Evolutionary conservation across 2,113 vertebrate species (phyloP).

Genomic region (Aythya baeri): DNA sequence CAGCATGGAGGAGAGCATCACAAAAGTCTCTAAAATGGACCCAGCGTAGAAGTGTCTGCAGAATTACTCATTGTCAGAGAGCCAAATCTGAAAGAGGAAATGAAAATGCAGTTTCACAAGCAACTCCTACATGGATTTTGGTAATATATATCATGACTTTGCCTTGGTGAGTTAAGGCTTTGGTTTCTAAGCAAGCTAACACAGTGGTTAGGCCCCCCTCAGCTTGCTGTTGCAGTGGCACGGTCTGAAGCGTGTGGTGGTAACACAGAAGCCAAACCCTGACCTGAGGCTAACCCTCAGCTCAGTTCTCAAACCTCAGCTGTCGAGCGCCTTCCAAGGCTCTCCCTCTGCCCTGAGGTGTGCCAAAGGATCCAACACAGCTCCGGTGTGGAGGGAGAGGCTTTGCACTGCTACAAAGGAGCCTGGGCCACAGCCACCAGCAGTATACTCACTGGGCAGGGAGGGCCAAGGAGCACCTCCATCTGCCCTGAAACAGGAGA

Average conservation of each 20-base stretch:
- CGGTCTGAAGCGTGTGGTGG: background rate
- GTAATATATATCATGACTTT: background rate
- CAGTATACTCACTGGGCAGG: too few species aligned
- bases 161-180: background rate
- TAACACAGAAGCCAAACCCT: background rate
- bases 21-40: background rate
- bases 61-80: background rate
- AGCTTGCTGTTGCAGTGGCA: background rate
- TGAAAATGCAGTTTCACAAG: background rate
- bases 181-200: background rate
- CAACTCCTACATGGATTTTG: background rate
- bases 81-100: background rate
- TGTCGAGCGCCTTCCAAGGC: background rate
- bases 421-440: accelerated
- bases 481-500: background rate
- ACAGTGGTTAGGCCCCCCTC: accelerated
- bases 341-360: background rate
- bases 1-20: background rate
- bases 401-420: background rate
- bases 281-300: background rate
- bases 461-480: background rate
- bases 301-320: background rate
- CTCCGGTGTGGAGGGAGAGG: background rate
- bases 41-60: background rate
- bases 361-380: background rate